Evolutionary conservation across 1,140 invertebrate species (phyloP), one percentile per base, ranked within the genome.

Genomic region (Atta colombica): DNA sequence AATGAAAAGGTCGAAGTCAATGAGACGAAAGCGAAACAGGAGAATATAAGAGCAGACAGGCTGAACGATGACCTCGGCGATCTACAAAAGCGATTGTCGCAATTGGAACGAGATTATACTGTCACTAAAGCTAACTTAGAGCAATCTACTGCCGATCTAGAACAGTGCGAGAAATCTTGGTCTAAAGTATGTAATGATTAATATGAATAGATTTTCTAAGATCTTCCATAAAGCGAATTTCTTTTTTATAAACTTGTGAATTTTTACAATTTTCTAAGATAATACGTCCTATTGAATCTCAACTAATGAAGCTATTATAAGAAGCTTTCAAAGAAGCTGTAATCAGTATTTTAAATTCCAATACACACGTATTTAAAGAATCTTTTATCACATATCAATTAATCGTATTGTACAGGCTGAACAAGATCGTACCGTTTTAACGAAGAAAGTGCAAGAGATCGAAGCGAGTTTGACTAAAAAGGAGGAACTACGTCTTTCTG

Each of bases 401-500:
- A 82, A 35, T 85, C 35, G 12, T 10, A 28, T 85, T 31, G 51
- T 74, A 71, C 88, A 98, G 98, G 97, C 97, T 89, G 98, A 98
- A 94, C 96, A 96, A 93, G 98, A 98, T 94, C 96, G 98, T 71
- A 97, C 97, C 55, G 96, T 96, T 21, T 95, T 98, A 88, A 98
- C 97, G 90, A 96, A 98, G 89, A 97, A 96, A 92, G 97, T 98
- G 86, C 97, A 98, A 92, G 96, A 98, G 58, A 96, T 98, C 93
- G 98, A 98, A 94, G 97, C 97, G 91, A 96, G 97, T 93, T 95
- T 98, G 65, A 97, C 97, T 89, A 96, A 97, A 89, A 97, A 98
- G 55, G 98, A 98, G 92, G 97, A 98, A 91, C 95, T 97, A 77
- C 96, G 98, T 60, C 96, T 96, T 89, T 96, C 96, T 28, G 97